Evolutionary conservation across 2,797 vertebrate species (phyloP), one percentile per base, ranked within the genome.

Genomic region (Leontopithecus rosalia): DNA sequence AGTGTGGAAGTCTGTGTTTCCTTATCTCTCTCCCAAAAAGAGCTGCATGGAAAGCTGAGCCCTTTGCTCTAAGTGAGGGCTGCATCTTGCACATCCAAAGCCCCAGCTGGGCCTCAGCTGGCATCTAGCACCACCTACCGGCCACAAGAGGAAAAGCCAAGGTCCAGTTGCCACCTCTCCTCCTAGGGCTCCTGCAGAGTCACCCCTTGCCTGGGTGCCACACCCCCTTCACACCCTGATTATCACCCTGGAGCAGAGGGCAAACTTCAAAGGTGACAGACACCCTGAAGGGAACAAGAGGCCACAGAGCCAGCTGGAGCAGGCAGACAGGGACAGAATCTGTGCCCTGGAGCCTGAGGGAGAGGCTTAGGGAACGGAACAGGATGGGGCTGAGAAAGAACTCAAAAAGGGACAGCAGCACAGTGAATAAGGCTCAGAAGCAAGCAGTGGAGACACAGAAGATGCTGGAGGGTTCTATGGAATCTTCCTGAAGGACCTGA

Each of bases 51-150:
- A 77, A 41, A 36, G 55, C 85, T 72, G 52, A 64, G 46, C 39
- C 52, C 82, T 79, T 90, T 94, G 61, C 93, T 13, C 33, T 3
- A 72, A 88, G 24, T 14, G 0, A 2, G 10, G 75, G n/a, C n/a
- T 79, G 82, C 14, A 0, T 36, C 70, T 64, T 36, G 36, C 30
- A 4, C 43, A 5, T 43, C 39, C 86, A 30, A 43, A 22, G 24
- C 50, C 30, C 58, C 83, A 91, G 88, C 88, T n/a, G 26, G 70
- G 82, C 61, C 97, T 92, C 0, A 17, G 82, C 96, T 97, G 93
- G 98, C 96, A 96, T 97, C 96, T 86, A 93, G 88, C 94, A 95
- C 98, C 98, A 98, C 95, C 98, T 98, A 96, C 98, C 50, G 98
- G 94, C 85, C 97, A 58, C 17, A 88, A 1, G 4, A 10, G 30